A percentile compares a stretch with the other conserved stretches of the same genome.
Conservation (phyloP, 1,140 invertebrate genomes). For the Anoplolepis gracilipes region DNA sequence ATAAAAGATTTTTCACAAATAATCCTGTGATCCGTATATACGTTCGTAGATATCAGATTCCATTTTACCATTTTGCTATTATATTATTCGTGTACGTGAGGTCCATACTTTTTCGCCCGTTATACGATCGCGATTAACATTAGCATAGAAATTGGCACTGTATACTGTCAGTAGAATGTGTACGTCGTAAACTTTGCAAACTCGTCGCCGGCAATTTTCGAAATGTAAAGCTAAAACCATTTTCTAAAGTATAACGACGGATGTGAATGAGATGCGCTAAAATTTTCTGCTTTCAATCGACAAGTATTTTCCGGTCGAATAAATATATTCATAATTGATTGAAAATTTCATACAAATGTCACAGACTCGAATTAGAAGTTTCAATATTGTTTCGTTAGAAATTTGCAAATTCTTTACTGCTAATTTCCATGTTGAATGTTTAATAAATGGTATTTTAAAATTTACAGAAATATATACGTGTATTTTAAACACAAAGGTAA, state of each 20-base stretch:
- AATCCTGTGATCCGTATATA: conserved; percentile 12
- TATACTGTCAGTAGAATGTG: not conserved
- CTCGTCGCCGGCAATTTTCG: not conserved
- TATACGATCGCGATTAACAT: conserved; percentile 25
- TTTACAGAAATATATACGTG: not conserved
- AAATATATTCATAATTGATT: not conserved
- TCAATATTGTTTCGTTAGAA: not conserved
- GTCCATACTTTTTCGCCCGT: conserved; percentile 34
- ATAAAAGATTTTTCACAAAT: conserved; percentile 23
- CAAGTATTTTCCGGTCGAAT: not conserved
- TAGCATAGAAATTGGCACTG: conserved; percentile 58
- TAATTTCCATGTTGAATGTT: not conserved
- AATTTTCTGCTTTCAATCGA: not conserved
- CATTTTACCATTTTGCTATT: conserved; percentile 25
- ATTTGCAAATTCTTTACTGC: not conserved
- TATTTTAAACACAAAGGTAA: too few species aligned
- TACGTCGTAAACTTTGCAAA: conserved; percentile 10
- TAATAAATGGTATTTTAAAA: not conserved
- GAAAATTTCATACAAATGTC: not conserved
- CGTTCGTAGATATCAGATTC: conserved; percentile 46
- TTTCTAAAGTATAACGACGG: not conserved
- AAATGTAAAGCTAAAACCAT: conserved; percentile 13
- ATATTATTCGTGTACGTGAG: conserved; percentile 42
- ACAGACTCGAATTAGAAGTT: not conserved
- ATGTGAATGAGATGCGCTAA: not conserved